These are phyloP conservation scores for Battus philenor DNA, from an alignment of 1,140 invertebrate genomes.

Conservation along the genomic window DNA sequence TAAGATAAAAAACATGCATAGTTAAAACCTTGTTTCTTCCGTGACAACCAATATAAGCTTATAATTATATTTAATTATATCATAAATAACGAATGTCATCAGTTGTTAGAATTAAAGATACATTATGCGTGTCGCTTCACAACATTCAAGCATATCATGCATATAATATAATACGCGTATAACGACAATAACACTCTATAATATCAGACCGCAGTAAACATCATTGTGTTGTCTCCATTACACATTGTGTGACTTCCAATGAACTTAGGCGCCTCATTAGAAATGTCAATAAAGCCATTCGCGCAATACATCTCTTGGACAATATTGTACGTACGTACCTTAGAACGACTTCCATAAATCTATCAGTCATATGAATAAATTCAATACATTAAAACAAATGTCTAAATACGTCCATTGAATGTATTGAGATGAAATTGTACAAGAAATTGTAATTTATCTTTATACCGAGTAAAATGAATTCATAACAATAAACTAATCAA, in stretches of 20 bases:
- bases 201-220: slow-evolving; percentile 33
- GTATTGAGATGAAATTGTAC: too few relatives aligned
- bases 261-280: slow-evolving; percentile 19
- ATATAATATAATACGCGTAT: too few relatives aligned
- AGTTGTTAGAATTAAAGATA: too few relatives aligned
- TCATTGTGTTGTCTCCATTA: slow-evolving; percentile 31
- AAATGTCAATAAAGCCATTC: neutral
- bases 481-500: too few relatives aligned
- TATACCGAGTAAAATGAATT: too few relatives aligned
- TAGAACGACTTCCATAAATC: slow-evolving; percentile 9
- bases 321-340: neutral
- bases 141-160: slow-evolving; percentile 11
- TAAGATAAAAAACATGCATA: too few relatives aligned
- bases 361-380: slow-evolving; percentile 14
- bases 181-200: slow-evolving; percentile 38
- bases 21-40: too few relatives aligned
- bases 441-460: too few relatives aligned
- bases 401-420: slow-evolving; percentile 6
- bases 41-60: too few relatives aligned
- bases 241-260: slow-evolving; percentile 35
- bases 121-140: slow-evolving; percentile 2
- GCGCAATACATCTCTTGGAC: neutral
- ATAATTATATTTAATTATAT: neutral
- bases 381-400: slow-evolving; percentile 4
- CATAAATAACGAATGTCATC: neutral